A percentile compares a stretch with the other conserved stretches of the same genome.
These are phyloP conservation scores for Oxyura jamaicensis DNA, from an alignment of 2,113 vertebrate species.

Conservation along the genomic window DNA sequence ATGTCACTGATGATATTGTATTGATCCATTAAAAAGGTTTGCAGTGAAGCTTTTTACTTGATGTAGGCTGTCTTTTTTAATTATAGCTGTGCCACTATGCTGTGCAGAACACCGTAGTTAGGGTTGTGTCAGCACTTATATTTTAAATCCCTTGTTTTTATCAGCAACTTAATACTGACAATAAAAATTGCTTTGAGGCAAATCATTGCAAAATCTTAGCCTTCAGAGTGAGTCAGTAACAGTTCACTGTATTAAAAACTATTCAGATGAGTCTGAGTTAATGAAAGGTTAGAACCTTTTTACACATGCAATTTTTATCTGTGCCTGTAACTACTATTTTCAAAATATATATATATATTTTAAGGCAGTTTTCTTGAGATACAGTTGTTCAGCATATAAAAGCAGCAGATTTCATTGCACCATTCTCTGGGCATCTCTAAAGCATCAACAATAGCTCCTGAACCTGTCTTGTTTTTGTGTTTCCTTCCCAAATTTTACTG, in stretches of 20 bases:
- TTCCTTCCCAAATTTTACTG: background rate
- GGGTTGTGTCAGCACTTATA: conserved; percentile 51
- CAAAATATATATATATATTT: background rate
- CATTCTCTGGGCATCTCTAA: background rate
- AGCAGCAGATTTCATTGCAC: background rate
- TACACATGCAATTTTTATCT: background rate
- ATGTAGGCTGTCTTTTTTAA: conserved; percentile 49
- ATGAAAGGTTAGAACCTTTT: conserved; percentile 5
- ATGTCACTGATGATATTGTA: conserved; percentile 40
- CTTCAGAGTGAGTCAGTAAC: background rate
- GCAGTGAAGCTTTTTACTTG: conserved; percentile 41
- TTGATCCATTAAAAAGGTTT: conserved; percentile 64
- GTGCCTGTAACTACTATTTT: background rate
- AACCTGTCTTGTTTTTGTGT: background rate
- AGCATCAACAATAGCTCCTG: background rate
- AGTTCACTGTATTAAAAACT: conserved; percentile 32
- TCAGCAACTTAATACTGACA: conserved; percentile 18
- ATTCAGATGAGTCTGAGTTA: conserved; percentile 22
- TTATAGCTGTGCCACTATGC: conserved; percentile 17
- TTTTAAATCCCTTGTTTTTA: conserved; percentile 39
- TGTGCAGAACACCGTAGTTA: conserved; percentile 10
- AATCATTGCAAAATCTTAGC: background rate
- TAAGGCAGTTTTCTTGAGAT: background rate
- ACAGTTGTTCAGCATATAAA: background rate
- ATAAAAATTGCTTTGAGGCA: conserved; percentile 3